A percentile compares a stretch with the other conserved stretches of the same genome.
Evolutionary conservation across 2,888 invertebrate genomes (phyloP).

Genomic region (Phyllotreta cruciferae): DNA sequence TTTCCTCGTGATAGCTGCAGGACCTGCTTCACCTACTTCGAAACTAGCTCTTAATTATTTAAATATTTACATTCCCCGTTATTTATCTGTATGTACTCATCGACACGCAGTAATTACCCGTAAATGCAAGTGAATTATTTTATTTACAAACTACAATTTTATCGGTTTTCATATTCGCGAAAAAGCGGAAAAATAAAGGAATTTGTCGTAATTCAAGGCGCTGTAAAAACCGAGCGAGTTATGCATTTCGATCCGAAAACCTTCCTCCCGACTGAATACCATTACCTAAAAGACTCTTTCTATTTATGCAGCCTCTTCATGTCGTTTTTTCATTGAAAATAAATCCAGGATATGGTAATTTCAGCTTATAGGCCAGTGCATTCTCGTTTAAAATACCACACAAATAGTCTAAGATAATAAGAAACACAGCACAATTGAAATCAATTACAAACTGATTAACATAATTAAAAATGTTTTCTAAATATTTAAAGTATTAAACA

Average conservation of each 20-base stretch:
- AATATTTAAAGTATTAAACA: too few species aligned
- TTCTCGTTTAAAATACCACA: background rate
- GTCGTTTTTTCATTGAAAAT: conserved; percentile 40
- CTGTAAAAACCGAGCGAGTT: background rate
- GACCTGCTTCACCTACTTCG: conserved; percentile 5
- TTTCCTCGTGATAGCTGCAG: conserved; percentile 11
- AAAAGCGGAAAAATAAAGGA: background rate
- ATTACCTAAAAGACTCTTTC: conserved; percentile 9
- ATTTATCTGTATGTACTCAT: background rate
- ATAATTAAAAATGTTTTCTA: too few species aligned
- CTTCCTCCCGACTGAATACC: conserved; percentile 9
- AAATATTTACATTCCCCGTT: conserved; percentile 4
- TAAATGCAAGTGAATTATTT: background rate
- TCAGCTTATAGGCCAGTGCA: conserved; percentile 8
- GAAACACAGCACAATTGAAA: too few species aligned
- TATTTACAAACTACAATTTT: conserved; percentile 6
- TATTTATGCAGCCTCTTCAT: conserved; percentile 20
- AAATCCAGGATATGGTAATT: conserved; percentile 47
- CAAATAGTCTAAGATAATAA: background rate
- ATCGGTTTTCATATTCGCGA: background rate
- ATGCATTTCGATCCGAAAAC: conserved; percentile 1
- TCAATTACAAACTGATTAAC: too few species aligned
- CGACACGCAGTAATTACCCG: background rate
- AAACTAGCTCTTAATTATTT: conserved; percentile 3
- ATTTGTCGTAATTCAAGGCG: conserved; percentile 12